Base-by-base conservation (phyloP, 2,113 vertebrate species). In the Spheniscus mendiculus region DNA sequence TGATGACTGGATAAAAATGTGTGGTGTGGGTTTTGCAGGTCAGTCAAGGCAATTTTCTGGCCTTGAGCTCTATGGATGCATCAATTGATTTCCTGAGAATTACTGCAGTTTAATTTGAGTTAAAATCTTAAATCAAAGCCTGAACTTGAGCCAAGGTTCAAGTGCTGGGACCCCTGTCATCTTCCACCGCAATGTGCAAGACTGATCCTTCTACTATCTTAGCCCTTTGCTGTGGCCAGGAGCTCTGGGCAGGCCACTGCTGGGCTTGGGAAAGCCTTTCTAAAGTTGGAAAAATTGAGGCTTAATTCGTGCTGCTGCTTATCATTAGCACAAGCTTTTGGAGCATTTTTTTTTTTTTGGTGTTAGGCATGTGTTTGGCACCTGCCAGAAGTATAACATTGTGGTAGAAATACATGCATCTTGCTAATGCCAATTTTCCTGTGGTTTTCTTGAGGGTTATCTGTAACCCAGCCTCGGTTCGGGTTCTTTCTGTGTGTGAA, bases 381-480 rank as follows among this genome's bases (percentile, higher is more conserved):
- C 79, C 59, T 90, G 85, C 61, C 73, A 34, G 49, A 44, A 66
- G 21, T 6, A 3, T 7, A 59, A 44, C 12, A 11, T 34, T 63
- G 52, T 67, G 49, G 65, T 47, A 82, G 70, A 45, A 56, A 45
- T 38, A 16, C 21, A 17, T 26, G 19, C 22, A 61, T 36, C 61
- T 53, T 27, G n/a, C 36, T 79, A 52, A 42, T n/a, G 58, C 38
- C 9, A 38, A 0, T 89, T 86, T 80, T 50, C 27, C 62, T 69
- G 78, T 79, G 87, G 56, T 67, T 84, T 93, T 40, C 49, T 65
- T 36, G 58, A 84, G 96, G 73, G 56, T 45, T 73, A 63, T 76
- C 83, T 87, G 73, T 47, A 50, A 78, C 59, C 71, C 69, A 85
- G 30, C 50, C 61, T 38, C 0, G 0, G 59, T 69, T 50, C 7